phyloP scores from a whole-genome alignment of 1,140 invertebrate species.

The Augochlora pura region DNA sequence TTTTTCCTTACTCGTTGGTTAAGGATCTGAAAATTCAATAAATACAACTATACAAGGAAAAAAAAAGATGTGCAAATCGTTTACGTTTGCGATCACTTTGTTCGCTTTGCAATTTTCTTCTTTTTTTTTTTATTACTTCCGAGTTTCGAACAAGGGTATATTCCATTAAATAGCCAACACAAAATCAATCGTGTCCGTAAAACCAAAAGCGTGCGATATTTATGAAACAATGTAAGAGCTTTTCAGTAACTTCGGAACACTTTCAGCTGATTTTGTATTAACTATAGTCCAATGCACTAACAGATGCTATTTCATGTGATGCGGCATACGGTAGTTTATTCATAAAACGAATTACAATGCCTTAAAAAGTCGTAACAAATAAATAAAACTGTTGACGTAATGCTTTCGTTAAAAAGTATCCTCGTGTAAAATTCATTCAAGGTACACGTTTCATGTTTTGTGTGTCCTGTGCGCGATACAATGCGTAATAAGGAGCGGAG shows the following conservation, averaged over 20 bases:
- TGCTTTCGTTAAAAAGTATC: slow-evolving; percentile 25
- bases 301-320: slow-evolving; percentile 2
- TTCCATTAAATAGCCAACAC: background rate
- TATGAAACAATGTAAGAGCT: background rate
- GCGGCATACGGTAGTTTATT: slow-evolving; percentile 33
- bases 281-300: background rate
- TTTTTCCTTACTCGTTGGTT: slow-evolving; percentile 35
- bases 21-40: slow-evolving; percentile 43
- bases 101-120: background rate
- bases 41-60: slow-evolving; percentile 22
- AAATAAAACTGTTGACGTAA: slow-evolving; percentile 34
- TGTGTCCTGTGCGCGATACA: slow-evolving; percentile 4
- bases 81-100: background rate
- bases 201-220: background rate
- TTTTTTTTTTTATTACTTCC: background rate
- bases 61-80: background rate
- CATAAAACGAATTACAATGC: slow-evolving; percentile 46
- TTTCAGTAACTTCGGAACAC: background rate
- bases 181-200: background rate
- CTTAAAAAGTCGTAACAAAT: slow-evolving; percentile 40
- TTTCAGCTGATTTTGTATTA: background rate
- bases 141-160: background rate
- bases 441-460: slow-evolving; percentile 28
- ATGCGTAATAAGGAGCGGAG: background rate
- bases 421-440: slow-evolving; percentile 27